A percentile compares a stretch with the other conserved stretches of the same genome.
Evolutionary conservation across 2,113 vertebrate genomes (phyloP).

Genomic region (Archilochus colubris): DNA sequence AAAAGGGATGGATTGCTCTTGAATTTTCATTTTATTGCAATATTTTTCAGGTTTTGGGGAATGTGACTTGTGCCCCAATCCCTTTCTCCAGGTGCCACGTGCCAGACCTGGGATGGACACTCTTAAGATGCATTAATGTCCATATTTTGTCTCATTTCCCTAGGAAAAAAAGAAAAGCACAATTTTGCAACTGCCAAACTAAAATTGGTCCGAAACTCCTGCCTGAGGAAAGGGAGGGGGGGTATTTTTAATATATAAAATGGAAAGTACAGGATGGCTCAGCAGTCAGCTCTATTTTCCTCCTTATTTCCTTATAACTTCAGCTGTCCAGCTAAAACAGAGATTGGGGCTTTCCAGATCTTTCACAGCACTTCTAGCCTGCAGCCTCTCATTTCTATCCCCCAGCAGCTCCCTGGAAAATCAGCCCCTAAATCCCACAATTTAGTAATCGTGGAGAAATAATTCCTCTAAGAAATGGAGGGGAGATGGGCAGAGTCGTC

Average conservation of each 20-base stretch:
- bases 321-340: not conserved
- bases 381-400: not conserved
- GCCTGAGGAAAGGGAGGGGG: not conserved
- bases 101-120: rapidly evolving
- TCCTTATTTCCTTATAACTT: not conserved
- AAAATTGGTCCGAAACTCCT: not conserved
- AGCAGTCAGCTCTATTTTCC: not conserved
- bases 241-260: not conserved
- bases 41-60: not conserved
- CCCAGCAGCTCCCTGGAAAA: not conserved
- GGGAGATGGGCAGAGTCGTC: not conserved
- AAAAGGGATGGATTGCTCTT: not conserved
- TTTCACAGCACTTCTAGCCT: too few species aligned
- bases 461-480: not conserved
- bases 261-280: not conserved
- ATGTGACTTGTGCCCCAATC: not conserved
- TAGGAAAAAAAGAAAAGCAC: not conserved
- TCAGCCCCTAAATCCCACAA: not conserved
- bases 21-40: not conserved
- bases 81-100: not conserved
- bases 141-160: not conserved
- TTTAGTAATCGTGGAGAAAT: too few species aligned
- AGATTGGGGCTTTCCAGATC: not conserved
- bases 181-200: not conserved
- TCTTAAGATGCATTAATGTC: rapidly evolving